Conservation (phyloP, 2,888 invertebrate genomes). For the Nowickia ferox region DNA sequence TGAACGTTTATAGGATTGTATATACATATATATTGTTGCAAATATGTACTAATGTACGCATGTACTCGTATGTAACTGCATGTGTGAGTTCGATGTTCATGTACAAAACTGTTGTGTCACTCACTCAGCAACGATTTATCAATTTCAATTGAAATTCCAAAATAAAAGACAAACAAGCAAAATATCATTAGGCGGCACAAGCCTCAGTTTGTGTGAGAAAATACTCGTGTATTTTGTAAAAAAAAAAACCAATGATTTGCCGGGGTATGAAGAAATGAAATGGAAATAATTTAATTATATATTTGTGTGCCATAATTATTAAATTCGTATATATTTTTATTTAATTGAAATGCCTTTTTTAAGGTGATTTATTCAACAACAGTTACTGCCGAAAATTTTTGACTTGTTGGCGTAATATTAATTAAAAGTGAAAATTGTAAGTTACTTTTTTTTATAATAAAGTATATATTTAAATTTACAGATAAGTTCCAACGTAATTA, state of each 20-base stretch:
- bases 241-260: neutral
- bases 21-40: too few relatives aligned
- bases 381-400: constrained; percentile 14
- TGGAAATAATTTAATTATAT: neutral
- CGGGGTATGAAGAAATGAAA: neutral
- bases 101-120: constrained; percentile 29
- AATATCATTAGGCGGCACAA: neutral
- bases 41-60: too few relatives aligned
- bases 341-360: neutral
- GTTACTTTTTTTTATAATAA: neutral
- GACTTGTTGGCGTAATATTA: constrained; percentile 21
- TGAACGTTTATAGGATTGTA: too few relatives aligned
- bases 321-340: neutral
- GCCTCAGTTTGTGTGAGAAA: neutral
- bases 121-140: constrained; percentile 3
- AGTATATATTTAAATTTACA: neutral
- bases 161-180: neutral
- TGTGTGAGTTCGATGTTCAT: constrained; percentile 1
- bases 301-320: neutral
- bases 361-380: constrained; percentile 12
- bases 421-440: constrained; percentile 47
- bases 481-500: neutral
- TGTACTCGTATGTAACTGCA: neutral
- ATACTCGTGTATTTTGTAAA: neutral
- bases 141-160: constrained; percentile 22